Evolutionary conservation across 2,113 vertebrate genomes (phyloP).

Genomic region (Turnix velox): DNA sequence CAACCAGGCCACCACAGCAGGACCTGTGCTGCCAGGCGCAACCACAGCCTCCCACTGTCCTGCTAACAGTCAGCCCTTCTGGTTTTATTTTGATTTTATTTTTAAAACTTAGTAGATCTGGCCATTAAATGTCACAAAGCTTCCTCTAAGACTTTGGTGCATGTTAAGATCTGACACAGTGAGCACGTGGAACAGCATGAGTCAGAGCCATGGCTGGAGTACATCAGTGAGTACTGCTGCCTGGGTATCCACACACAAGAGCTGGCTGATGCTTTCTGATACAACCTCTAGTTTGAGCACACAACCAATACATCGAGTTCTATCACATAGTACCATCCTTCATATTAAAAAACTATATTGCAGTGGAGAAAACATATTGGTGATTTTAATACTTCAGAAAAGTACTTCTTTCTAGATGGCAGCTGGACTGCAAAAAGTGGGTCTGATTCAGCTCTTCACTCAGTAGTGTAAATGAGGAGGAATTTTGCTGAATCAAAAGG

Average conservation of each 20-base stretch:
- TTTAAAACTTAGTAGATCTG: background rate
- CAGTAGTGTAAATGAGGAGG: background rate
- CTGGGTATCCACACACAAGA: background rate
- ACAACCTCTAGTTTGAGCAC: background rate
- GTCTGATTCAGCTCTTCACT: background rate
- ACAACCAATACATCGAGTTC: background rate
- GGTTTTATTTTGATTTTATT: background rate
- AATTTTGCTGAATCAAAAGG: background rate
- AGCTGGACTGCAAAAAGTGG: background rate
- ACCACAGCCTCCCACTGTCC: background rate
- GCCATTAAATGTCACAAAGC: background rate
- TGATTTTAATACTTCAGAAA: background rate
- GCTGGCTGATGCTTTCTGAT: background rate
- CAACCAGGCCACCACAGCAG: background rate
- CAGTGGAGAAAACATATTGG: background rate
- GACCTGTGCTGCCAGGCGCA: background rate
- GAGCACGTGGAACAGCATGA: background rate
- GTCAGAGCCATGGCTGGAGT: background rate
- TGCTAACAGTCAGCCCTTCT: background rate
- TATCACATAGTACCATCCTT: background rate
- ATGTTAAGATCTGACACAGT: background rate
- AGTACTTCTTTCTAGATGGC: background rate
- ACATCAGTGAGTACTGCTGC: background rate
- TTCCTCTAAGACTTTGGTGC: background rate
- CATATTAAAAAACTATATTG: background rate